phyloP scores from a whole-genome alignment of 2,888 invertebrate genomes.

The Cryptosula pallasiana region DNA sequence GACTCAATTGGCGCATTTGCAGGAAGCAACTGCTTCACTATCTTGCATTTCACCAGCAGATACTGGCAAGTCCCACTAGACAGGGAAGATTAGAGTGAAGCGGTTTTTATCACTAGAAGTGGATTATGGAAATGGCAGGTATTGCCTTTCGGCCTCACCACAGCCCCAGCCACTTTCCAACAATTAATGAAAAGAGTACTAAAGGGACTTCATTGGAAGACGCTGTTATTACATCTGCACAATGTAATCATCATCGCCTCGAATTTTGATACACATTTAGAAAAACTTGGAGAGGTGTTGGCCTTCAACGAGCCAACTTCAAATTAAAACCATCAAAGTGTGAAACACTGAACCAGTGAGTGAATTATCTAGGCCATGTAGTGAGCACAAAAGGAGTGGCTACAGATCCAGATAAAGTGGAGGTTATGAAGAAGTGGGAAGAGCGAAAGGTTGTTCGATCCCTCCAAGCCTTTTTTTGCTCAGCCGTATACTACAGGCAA shows the following conservation, averaged over 20 bases:
- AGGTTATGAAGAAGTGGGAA: conserved; percentile 23
- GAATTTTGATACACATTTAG: too few relatives aligned
- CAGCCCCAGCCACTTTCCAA: conserved; percentile 30
- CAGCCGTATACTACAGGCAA: neutral
- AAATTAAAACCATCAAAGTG: conserved; percentile 33
- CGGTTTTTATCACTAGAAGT: conserved; percentile 31
- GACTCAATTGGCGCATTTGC: conserved; percentile 4
- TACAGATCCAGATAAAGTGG: too few relatives aligned
- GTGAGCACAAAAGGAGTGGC: too few relatives aligned
- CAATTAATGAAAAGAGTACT: conserved; percentile 30
- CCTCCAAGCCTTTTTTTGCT: neutral
- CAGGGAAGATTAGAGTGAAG: conserved; percentile 29
- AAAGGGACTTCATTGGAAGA: conserved; percentile 26
- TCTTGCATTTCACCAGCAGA: conserved; percentile 26
- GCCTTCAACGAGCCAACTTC: too few relatives aligned
- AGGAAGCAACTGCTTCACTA: neutral
- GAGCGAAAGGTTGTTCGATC: too few relatives aligned
- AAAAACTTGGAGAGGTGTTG: conserved; percentile 29
- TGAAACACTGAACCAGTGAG: conserved; percentile 5
- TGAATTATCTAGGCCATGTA: conserved; percentile 25
- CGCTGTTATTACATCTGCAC: too few relatives aligned
- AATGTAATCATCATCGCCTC: too few relatives aligned
- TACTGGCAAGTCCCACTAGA: conserved; percentile 33
- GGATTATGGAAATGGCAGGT: too few relatives aligned
- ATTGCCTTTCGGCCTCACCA: too few relatives aligned